Percentiles rank a stretch among this genome's conserved stretches.
Evolutionary conservation across 2,888 invertebrate genomes (phyloP).

Genomic region (Brachyptera putata): DNA sequence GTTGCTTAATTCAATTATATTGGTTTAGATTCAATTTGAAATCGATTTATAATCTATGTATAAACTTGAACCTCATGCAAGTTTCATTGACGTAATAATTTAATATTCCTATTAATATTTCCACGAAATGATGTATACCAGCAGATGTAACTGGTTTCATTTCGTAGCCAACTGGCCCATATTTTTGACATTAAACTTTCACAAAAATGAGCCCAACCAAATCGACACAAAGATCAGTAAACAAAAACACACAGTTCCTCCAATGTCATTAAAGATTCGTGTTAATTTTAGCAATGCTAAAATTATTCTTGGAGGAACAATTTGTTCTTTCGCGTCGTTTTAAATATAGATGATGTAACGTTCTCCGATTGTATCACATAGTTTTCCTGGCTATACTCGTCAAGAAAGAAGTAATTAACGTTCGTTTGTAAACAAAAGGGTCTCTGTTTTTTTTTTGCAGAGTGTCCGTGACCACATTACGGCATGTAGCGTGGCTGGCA

Average conservation of each 20-base stretch:
- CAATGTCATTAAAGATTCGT: not conserved
- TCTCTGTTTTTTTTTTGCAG: conserved; percentile 44
- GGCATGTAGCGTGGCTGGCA: conserved; percentile 53
- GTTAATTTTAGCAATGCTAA: not conserved
- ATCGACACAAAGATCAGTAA: not conserved
- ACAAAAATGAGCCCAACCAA: not conserved
- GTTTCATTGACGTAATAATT: too few relatives aligned
- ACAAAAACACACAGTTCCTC: not conserved
- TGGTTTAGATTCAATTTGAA: too few relatives aligned
- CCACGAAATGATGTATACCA: not conserved
- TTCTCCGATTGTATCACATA: too few relatives aligned
- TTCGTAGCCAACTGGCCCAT: not conserved
- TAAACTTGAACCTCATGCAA: too few relatives aligned
- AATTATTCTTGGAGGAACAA: conserved; percentile 10
- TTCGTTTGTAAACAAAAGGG: not conserved
- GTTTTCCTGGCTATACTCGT: too few relatives aligned
- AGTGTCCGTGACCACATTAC: conserved; percentile 53
- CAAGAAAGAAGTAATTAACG: not conserved
- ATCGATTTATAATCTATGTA: too few relatives aligned
- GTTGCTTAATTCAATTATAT: too few relatives aligned
- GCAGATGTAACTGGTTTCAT: too few relatives aligned
- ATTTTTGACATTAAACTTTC: not conserved
- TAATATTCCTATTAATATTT: too few relatives aligned
- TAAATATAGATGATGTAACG: not conserved
- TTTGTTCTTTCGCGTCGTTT: not conserved